Evolutionary conservation across 64 coral and sea anemone species (phyloP).

Genomic region (Porites lutea): DNA sequence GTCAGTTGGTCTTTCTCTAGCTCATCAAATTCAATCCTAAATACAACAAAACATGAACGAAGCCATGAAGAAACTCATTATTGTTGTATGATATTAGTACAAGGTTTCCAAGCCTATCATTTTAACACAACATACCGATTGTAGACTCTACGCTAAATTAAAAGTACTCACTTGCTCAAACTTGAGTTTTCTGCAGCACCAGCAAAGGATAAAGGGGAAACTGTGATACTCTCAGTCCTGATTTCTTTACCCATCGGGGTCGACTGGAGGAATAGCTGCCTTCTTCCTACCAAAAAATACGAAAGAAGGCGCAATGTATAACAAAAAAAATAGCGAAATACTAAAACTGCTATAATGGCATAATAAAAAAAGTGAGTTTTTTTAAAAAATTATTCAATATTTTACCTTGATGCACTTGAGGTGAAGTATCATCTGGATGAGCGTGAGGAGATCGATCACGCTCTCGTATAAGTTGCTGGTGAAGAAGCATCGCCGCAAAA

Average conservation of each 20-base stretch:
- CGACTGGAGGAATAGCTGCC: neutral
- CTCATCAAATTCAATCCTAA: neutral
- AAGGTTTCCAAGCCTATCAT: neutral
- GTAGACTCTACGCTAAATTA: too few relatives aligned
- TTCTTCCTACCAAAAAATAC: neutral
- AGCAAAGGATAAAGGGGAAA: neutral
- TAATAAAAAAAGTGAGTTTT: neutral
- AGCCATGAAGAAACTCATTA: neutral
- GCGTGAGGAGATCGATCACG: neutral
- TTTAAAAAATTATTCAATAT: neutral
- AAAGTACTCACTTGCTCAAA: too few relatives aligned
- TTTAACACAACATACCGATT: too few relatives aligned
- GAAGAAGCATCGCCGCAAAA: neutral
- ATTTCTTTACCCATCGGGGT: neutral
- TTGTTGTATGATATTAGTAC: neutral
- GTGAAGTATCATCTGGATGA: neutral
- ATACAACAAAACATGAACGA: neutral
- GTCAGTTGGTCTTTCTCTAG: neutral
- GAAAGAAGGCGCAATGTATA: neutral
- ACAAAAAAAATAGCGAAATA: neutral
- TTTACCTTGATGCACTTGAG: neutral
- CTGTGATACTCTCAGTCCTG: neutral
- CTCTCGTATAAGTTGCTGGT: neutral
- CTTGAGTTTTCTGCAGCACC: neutral
- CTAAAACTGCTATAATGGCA: too few relatives aligned